phyloP scores from a whole-genome alignment of 2,888 invertebrate genomes.

The Spisula subtruncata region DNA sequence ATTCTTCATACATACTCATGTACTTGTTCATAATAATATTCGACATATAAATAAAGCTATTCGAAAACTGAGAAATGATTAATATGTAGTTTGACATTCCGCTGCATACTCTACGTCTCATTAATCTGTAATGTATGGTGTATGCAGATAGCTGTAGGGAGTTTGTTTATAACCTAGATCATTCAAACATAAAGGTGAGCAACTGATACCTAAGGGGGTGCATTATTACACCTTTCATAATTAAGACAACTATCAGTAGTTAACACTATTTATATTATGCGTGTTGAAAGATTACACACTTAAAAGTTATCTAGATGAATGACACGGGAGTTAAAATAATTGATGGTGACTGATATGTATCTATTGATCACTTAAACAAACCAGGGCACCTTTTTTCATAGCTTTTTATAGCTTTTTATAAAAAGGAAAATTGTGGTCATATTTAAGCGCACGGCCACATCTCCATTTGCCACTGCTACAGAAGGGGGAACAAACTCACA shows the following conservation, averaged over 20 bases:
- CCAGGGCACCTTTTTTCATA: not conserved
- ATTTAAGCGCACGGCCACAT: too few relatives aligned
- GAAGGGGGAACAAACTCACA: too few relatives aligned
- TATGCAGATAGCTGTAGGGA: not conserved
- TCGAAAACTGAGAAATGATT: not conserved
- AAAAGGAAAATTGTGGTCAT: not conserved
- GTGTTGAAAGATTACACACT: constrained; percentile 11
- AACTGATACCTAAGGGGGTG: not conserved
- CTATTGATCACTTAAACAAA: not conserved
- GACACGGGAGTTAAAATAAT: not conserved
- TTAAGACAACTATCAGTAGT: not conserved
- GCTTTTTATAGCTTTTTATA: not conserved
- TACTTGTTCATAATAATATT: too few relatives aligned
- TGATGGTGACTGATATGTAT: not conserved
- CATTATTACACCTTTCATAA: not conserved
- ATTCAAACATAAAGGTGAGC: not conserved
- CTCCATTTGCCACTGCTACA: too few relatives aligned
- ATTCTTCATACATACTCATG: not conserved
- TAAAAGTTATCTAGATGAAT: not conserved
- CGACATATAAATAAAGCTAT: not conserved
- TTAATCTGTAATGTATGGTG: constrained; percentile 1
- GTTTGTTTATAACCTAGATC: not conserved
- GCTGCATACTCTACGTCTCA: not conserved
- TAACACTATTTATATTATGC: not conserved
- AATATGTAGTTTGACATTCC: not conserved